These are phyloP conservation scores for Parnassius apollo DNA, from an alignment of 2,888 invertebrate genomes.

Conservation along the genomic window DNA sequence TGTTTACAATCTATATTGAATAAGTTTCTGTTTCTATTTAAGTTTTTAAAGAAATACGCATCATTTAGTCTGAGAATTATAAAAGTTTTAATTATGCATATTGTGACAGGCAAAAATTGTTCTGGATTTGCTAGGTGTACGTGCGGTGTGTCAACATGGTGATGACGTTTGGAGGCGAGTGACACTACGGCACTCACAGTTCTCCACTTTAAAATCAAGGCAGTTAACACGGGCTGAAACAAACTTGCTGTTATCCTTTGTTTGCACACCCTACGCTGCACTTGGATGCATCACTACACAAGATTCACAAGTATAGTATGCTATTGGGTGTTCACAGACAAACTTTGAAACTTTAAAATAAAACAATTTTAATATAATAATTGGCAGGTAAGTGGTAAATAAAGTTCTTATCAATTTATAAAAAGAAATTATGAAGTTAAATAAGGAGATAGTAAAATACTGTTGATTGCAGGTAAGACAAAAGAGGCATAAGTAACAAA, in stretches of 20 bases:
- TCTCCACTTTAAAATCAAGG: conserved; percentile 83
- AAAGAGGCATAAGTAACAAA: conserved; percentile 24
- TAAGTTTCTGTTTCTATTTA: too few relatives aligned
- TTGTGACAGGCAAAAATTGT: conserved; percentile 47
- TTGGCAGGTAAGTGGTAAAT: conserved; percentile 13
- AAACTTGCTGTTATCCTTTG: conserved; percentile 73
- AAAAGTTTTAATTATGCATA: too few relatives aligned
- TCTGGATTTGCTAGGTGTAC: conserved; percentile 60
- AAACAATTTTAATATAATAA: conserved; percentile 21
- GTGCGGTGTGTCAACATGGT: conserved; percentile 75
- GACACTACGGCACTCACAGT: conserved; percentile 81
- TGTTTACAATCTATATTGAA: too few relatives aligned
- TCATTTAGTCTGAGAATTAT: too few relatives aligned
- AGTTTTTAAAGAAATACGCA: too few relatives aligned
- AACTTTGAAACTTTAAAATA: conserved; percentile 21
- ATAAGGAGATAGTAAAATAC: conserved; percentile 16
- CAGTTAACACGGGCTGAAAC: conserved; percentile 82
- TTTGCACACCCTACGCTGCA: conserved; percentile 56
- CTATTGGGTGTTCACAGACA: conserved; percentile 18
- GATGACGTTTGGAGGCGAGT: conserved; percentile 67
- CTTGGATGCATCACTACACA: conserved; percentile 30
- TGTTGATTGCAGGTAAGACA: conserved; percentile 24
- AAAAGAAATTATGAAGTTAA: conserved; percentile 16
- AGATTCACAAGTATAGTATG: conserved; percentile 26
- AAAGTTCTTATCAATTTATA: conserved; percentile 11